Evolutionary conservation across 2,113 vertebrate genomes (phyloP).

Genomic region (Lathamus discolor): DNA sequence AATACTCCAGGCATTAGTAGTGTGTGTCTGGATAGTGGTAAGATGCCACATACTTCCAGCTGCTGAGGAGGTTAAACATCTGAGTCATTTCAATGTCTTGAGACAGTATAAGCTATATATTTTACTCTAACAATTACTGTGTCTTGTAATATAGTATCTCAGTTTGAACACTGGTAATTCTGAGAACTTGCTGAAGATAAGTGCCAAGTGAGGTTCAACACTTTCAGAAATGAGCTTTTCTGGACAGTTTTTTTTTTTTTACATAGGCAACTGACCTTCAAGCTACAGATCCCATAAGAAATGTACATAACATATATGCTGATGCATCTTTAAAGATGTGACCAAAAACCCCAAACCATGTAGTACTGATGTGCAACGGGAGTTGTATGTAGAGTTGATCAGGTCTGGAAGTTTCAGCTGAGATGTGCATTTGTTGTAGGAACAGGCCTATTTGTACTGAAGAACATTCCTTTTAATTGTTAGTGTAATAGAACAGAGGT

Average conservation of each 20-base stretch:
- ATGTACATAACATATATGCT: fast-evolving
- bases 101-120: neutral
- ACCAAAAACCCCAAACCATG: neutral
- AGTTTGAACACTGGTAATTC: neutral
- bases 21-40: neutral
- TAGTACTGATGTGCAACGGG: neutral
- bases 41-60: neutral
- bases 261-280: neutral
- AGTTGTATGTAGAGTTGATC: neutral
- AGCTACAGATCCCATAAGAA: neutral
- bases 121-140: neutral
- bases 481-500: neutral
- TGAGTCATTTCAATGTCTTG: neutral
- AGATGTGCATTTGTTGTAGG: neutral
- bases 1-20: neutral
- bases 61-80: neutral
- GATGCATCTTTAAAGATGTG: neutral
- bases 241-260: neutral
- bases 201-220: neutral
- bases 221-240: neutral
- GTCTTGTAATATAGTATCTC: neutral
- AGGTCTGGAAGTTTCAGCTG: neutral
- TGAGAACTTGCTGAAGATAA: neutral
- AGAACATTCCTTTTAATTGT: neutral
- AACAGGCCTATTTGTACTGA: neutral